phyloP scores from a whole-genome alignment of 2,797 vertebrate species.

The Aeoliscus strigatus region DNA sequence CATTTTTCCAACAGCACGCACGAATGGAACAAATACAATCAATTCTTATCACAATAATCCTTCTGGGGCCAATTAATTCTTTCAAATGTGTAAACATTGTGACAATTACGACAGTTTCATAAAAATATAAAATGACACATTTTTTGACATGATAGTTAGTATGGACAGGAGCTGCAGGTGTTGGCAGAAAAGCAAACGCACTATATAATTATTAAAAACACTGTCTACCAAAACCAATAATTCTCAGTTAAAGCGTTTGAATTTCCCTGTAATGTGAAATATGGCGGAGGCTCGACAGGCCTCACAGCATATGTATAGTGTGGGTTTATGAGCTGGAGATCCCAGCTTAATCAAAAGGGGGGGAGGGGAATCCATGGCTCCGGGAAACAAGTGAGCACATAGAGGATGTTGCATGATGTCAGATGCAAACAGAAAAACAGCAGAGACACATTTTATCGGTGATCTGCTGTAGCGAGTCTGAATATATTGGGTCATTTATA shows the following conservation, averaged over 20 bases:
- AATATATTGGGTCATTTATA: background rate
- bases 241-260: background rate
- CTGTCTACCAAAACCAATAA: background rate
- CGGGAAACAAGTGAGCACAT: slow-evolving; percentile 21
- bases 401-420: slow-evolving; percentile 8
- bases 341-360: slow-evolving; percentile 32
- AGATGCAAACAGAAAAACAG: background rate
- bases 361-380: slow-evolving; percentile 32
- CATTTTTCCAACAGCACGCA: no score
- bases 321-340: slow-evolving; percentile 23
- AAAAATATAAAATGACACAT: no score
- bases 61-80: no score
- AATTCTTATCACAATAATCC: no score
- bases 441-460: background rate
- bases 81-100: no score
- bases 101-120: no score
- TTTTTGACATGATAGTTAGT: no score
- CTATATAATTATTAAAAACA: no score
- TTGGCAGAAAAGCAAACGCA: no score
- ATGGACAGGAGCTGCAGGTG: no score
- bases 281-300: background rate
- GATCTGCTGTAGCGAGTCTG: no score
- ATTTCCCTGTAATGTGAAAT: background rate
- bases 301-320: slow-evolving; percentile 10
- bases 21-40: background rate